Evolutionary conservation across 2,113 vertebrate genomes (phyloP).

Genomic region (Melanocharis versteri): DNA sequence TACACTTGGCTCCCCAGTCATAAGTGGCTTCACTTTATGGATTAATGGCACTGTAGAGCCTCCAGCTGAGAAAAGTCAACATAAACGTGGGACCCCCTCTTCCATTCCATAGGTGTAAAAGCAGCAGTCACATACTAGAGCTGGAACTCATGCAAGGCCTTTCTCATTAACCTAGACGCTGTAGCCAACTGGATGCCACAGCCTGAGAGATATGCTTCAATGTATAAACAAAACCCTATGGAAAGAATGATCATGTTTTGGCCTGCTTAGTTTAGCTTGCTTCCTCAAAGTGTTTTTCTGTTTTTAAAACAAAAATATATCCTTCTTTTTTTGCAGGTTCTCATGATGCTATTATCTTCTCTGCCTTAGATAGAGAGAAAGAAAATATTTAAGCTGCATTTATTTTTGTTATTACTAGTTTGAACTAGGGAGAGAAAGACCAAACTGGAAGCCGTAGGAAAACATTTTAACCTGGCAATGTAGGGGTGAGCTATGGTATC

Average conservation of each 20-base stretch:
- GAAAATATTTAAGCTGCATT: not conserved
- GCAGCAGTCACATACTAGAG: not conserved
- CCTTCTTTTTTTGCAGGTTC: not conserved
- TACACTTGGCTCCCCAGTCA: not conserved
- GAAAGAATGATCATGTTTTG: not conserved
- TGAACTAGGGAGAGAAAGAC: not conserved
- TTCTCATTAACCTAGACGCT: slow-evolving; percentile 5
- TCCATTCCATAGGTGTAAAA: not conserved
- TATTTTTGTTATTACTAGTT: not conserved
- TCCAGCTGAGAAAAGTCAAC: not conserved
- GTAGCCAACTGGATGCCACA: not conserved
- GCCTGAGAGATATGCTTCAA: not conserved
- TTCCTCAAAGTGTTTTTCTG: not conserved
- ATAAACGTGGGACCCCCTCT: not conserved
- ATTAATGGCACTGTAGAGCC: not conserved
- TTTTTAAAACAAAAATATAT: not conserved
- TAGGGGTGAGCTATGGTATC: not conserved
- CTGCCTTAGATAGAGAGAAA: not conserved
- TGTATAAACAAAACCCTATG: slow-evolving; percentile 20
- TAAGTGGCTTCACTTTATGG: not conserved
- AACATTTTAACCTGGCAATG: not conserved
- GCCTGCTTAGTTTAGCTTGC: not conserved
- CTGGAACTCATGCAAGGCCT: not conserved
- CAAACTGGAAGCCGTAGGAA: not conserved
- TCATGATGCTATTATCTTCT: not conserved